phyloP scores from a whole-genome alignment of 2,888 invertebrate genomes.

The Enchytraeus crypticus region DNA sequence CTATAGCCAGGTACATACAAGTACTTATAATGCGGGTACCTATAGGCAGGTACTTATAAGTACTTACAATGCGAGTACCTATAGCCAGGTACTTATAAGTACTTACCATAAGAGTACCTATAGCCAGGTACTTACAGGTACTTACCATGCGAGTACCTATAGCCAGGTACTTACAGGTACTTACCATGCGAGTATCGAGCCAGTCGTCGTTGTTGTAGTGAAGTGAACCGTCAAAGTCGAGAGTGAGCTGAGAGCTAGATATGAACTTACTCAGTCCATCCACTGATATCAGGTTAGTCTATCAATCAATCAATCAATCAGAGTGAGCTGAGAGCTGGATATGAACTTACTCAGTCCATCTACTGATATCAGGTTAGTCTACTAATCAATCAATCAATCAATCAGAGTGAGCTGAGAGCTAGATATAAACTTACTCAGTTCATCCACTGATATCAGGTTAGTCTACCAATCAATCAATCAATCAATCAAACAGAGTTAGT shows the following conservation, averaged over 20 bases:
- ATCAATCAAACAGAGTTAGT: constrained; percentile 85
- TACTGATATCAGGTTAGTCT: constrained; percentile 91
- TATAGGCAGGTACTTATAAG: too few relatives aligned
- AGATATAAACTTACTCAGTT: constrained; percentile 87
- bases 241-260: constrained; percentile 81
- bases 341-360: constrained; percentile 87
- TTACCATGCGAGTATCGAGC: constrained; percentile 79
- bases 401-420: constrained; percentile 85
- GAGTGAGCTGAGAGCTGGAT: constrained; percentile 86
- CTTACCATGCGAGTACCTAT: too few relatives aligned
- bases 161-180: too few relatives aligned
- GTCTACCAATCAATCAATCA: constrained; percentile 45
- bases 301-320: constrained; percentile 45
- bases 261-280: constrained; percentile 87
- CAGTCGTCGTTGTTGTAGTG: constrained; percentile 93
- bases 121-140: too few relatives aligned
- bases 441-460: constrained; percentile 91
- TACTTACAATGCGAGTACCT: too few relatives aligned
- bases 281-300: constrained; percentile 91
- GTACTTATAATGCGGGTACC: too few relatives aligned
- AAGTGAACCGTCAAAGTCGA: constrained; percentile 85
- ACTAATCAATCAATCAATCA: constrained; percentile 45
- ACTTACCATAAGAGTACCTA: too few relatives aligned
- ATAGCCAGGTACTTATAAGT: too few relatives aligned
- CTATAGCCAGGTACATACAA: too few relatives aligned